Evolutionary conservation across 2,797 vertebrate genomes (phyloP).

Genomic region (Pangasius macronema): DNA sequence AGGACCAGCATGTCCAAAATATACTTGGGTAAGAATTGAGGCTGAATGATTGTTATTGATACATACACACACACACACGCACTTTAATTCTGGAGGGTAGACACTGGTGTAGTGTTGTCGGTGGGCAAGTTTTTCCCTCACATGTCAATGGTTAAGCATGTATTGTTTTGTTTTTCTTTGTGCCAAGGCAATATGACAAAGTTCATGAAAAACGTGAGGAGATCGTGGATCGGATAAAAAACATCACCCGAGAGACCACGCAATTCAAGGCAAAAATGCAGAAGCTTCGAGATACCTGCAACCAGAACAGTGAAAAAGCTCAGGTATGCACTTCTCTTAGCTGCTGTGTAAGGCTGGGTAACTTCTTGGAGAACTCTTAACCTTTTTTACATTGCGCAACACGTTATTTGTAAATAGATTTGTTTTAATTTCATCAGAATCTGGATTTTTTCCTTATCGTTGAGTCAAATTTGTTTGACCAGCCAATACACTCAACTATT

Average conservation of each 20-base stretch:
- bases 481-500: too few relatives aligned
- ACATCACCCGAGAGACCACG: slow-evolving; percentile 67
- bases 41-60: background rate
- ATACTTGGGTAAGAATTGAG: slow-evolving; percentile 67
- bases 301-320: slow-evolving; percentile 68
- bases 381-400: background rate
- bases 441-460: too few relatives aligned
- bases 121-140: background rate
- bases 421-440: background rate
- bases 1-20: slow-evolving; percentile 72
- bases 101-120: background rate
- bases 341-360: background rate
- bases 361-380: background rate
- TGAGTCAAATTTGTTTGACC: background rate
- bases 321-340: slow-evolving; percentile 64
- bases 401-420: background rate
- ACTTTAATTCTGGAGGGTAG: background rate
- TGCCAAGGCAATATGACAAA: slow-evolving; percentile 72
- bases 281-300: slow-evolving; percentile 69
- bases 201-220: slow-evolving; percentile 77
- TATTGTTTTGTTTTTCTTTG: background rate
- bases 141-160: background rate
- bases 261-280: slow-evolving; percentile 74
- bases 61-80: too few relatives aligned
- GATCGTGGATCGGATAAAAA: slow-evolving; percentile 72